A percentile compares a stretch with the other conserved stretches of the same genome.
Conservation (phyloP, 2,888 invertebrate genomes). For the Agrilus biguttatus region DNA sequence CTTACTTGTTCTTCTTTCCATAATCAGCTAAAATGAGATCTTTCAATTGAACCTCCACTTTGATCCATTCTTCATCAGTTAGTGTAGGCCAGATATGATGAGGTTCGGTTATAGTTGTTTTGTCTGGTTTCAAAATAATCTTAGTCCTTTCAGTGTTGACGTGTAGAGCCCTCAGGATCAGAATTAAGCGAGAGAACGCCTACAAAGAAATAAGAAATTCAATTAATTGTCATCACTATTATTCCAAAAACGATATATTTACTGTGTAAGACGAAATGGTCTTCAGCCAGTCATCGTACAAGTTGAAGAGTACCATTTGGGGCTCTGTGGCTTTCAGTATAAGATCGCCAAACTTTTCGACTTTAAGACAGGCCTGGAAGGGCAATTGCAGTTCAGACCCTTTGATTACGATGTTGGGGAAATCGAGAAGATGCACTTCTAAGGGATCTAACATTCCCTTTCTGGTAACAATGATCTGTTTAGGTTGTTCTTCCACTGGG, state of each 20-base stretch:
- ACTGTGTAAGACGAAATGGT: slow-evolving; percentile 97
- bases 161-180: slow-evolving; percentile 91
- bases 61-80: slow-evolving; percentile 98
- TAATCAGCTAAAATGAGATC: slow-evolving; percentile 98
- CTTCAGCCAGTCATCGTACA: slow-evolving; percentile 99
- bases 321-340: slow-evolving; percentile 98
- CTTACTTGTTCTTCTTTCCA: slow-evolving; percentile 96
- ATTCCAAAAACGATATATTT: slow-evolving; percentile 16
- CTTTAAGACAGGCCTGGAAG: slow-evolving; percentile 97
- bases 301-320: slow-evolving; percentile 98
- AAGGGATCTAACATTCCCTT: slow-evolving; percentile 99
- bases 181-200: slow-evolving; percentile 92
- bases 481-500: slow-evolving; percentile 98
- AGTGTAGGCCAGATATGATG: slow-evolving; percentile 99
- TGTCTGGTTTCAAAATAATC: slow-evolving; percentile 95
- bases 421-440: slow-evolving; percentile 98
- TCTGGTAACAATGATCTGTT: slow-evolving; percentile 98
- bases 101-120: slow-evolving; percentile 96
- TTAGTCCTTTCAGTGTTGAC: slow-evolving; percentile 99
- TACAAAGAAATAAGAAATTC: slow-evolving; percentile 19
- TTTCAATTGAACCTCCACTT: slow-evolving; percentile 95
- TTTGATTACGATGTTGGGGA: slow-evolving; percentile 99
- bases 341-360: slow-evolving; percentile 98
- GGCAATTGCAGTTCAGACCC: slow-evolving; percentile 97
- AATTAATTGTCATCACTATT: slow-evolving; percentile 1